phyloP scores from a whole-genome alignment of 2,797 vertebrate species.

The Cichlasoma orientale region DNA sequence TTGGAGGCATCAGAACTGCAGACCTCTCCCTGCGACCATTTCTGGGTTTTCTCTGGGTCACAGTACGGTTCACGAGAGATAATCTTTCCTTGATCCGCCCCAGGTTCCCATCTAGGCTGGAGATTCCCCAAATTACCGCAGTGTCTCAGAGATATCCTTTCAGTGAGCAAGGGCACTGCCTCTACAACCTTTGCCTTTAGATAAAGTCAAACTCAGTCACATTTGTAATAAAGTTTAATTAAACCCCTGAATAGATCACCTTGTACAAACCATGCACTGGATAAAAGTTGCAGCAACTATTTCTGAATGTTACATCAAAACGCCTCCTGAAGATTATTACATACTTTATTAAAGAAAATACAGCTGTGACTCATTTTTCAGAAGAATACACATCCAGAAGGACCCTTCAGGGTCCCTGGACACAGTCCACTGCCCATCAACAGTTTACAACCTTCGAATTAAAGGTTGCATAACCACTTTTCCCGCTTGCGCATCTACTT shows the following conservation, averaged over 20 bases:
- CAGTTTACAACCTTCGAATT: background rate
- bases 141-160: background rate
- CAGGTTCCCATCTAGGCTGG: background rate
- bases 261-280: background rate
- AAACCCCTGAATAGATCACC: background rate
- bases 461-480: slow-evolving; percentile 25
- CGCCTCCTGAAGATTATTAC: background rate
- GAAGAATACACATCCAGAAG: background rate
- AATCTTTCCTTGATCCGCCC: background rate
- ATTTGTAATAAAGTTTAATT: background rate
- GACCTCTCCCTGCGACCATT: background rate
- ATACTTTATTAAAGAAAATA: background rate
- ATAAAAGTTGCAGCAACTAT: background rate
- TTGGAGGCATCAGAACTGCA: background rate
- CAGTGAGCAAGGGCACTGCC: background rate
- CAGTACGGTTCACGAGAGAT: background rate
- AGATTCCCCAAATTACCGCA: background rate
- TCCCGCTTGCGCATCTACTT: background rate
- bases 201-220: background rate
- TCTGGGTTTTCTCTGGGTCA: background rate
- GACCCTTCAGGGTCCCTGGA: background rate
- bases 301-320: background rate
- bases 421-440: background rate
- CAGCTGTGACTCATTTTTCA: background rate
- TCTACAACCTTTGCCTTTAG: background rate